Conservation (phyloP, 92 coral and sea anemone species). For the Palythoa heliodiscus region DNA sequence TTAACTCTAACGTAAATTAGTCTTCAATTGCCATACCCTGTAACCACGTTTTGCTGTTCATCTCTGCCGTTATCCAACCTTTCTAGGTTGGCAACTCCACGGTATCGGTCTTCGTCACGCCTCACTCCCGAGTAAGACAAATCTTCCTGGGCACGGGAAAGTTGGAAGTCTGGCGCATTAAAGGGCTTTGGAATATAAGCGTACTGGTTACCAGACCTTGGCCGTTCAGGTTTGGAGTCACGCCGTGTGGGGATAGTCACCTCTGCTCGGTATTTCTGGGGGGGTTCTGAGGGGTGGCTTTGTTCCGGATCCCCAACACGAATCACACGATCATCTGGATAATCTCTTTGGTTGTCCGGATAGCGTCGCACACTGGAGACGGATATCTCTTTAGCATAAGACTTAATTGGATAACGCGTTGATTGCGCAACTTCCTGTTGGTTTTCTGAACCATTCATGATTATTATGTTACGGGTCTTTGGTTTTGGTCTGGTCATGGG, state of each 20-base stretch:
- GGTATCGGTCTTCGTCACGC: constrained; percentile 46
- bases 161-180: constrained; percentile 56
- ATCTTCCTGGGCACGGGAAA: constrained; percentile 53
- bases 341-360: constrained; percentile 43
- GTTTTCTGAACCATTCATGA: constrained; percentile 61
- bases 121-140: background rate
- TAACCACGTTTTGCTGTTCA: constrained; percentile 70
- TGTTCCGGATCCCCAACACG: constrained; percentile 42
- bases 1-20: background rate
- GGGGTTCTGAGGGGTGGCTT: constrained; percentile 58
- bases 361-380: constrained; percentile 4
- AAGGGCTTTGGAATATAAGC: constrained; percentile 82
- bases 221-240: constrained; percentile 73
- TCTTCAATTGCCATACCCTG: constrained; percentile 61
- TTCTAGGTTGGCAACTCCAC: constrained; percentile 62
- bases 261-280: constrained; percentile 70
- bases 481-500: constrained; percentile 62
- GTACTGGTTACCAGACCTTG: constrained; percentile 60
- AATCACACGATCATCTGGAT: constrained; percentile 50
- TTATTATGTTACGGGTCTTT: constrained; percentile 70
- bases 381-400: constrained; percentile 48
- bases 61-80: constrained; percentile 57
- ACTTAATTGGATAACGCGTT: constrained; percentile 62
- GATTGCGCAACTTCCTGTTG: constrained; percentile 63
- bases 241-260: constrained; percentile 71